A percentile compares a stretch with the other conserved stretches of the same genome.
These are phyloP conservation scores for Zophobas morio DNA, from an alignment of 1,140 invertebrate species.

Conservation along the genomic window DNA sequence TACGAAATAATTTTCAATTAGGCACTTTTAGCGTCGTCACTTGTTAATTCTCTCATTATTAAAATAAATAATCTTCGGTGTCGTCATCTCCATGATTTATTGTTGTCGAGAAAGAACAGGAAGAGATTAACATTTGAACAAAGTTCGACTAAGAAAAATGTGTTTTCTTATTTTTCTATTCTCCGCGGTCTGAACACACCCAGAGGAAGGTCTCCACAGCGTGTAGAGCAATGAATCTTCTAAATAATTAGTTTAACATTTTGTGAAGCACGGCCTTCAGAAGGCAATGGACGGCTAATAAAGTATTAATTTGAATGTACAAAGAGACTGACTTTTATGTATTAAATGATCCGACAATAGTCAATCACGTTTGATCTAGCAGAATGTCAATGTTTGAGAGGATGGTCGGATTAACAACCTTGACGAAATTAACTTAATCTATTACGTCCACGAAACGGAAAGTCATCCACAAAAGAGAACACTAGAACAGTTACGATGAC, in stretches of 20 bases:
- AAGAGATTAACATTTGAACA: too few species aligned
- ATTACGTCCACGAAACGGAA: too few species aligned
- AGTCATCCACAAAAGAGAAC: too few species aligned
- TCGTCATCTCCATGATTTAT: too few species aligned
- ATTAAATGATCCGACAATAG: constrained; percentile 1
- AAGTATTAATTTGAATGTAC: constrained; percentile 17
- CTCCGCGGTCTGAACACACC: not conserved
- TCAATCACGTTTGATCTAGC: not conserved
- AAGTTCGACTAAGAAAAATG: not conserved
- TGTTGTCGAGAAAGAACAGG: too few species aligned
- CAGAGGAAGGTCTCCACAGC: not conserved
- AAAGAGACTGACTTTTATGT: not conserved
- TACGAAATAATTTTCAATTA: not conserved
- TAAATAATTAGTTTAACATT: constrained; percentile 37
- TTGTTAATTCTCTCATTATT: too few species aligned
- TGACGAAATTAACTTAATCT: not conserved
- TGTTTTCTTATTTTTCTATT: not conserved
- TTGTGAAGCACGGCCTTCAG: constrained; percentile 12
- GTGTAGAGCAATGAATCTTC: constrained; percentile 10
- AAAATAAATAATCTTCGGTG: too few species aligned
- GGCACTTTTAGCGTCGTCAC: not conserved
- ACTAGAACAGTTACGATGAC: too few species aligned
- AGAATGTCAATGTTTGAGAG: constrained; percentile 6
- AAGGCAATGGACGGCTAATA: constrained; percentile 20
- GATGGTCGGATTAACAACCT: constrained; percentile 9